These are phyloP conservation scores for Acromyrmex heyeri DNA, from an alignment of 1,140 invertebrate species.

Conservation along the genomic window DNA sequence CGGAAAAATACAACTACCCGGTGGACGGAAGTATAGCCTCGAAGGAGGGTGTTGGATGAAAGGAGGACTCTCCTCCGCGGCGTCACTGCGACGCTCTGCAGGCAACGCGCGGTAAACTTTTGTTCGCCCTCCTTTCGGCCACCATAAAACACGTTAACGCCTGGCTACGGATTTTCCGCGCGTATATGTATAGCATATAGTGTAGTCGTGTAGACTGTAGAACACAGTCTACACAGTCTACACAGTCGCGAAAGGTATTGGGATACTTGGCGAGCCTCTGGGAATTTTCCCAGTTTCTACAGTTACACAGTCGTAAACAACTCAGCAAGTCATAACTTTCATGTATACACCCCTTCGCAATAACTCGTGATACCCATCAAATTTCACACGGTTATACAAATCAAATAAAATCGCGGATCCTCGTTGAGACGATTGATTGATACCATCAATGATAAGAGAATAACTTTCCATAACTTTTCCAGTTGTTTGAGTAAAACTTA, in stretches of 20 bases:
- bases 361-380: slow-evolving; percentile 12
- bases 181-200: neutral
- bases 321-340: slow-evolving; percentile 38
- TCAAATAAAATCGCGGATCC: neutral
- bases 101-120: slow-evolving; percentile 63
- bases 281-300: slow-evolving; percentile 46
- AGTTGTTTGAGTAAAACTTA: neutral
- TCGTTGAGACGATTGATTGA: neutral
- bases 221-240: neutral
- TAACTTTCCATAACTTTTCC: neutral
- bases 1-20: slow-evolving; percentile 38
- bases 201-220: neutral
- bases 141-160: slow-evolving; percentile 69
- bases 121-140: slow-evolving; percentile 68
- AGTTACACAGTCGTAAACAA: slow-evolving; percentile 46
- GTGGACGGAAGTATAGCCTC: slow-evolving; percentile 23
- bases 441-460: neutral
- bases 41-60: slow-evolving; percentile 13
- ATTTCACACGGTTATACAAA: slow-evolving; percentile 4
- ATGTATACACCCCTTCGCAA: neutral
- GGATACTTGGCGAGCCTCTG: slow-evolving; percentile 38
- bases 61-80: slow-evolving; percentile 26
- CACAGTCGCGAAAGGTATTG: slow-evolving; percentile 11
- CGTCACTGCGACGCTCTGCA: slow-evolving; percentile 66
- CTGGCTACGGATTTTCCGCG: slow-evolving; percentile 53